phyloP scores from a whole-genome alignment of 1,140 invertebrate genomes.

The Pachypeltis micranthus region DNA sequence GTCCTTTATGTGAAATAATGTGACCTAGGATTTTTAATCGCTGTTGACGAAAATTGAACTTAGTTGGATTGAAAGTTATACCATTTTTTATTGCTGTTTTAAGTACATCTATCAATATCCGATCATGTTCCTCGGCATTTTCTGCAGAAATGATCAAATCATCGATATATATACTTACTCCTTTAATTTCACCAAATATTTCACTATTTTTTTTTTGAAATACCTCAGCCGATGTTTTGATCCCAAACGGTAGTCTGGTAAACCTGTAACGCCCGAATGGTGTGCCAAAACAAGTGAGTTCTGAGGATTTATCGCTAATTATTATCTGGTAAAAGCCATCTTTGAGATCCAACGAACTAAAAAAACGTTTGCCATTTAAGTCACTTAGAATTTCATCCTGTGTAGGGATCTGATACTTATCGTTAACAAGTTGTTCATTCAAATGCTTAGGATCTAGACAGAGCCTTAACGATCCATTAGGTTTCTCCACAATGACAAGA shows the following conservation, averaged over 20 bases:
- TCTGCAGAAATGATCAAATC: conserved; percentile 30
- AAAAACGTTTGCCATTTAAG: conserved; percentile 16
- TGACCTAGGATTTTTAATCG: conserved; percentile 34
- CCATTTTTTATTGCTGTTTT: background rate
- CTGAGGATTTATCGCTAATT: background rate
- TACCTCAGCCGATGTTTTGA: background rate
- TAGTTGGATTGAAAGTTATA: conserved; percentile 24
- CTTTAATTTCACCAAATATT: conserved; percentile 15
- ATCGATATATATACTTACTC: conserved; percentile 21
- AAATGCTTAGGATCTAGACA: conserved; percentile 3
- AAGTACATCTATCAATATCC: conserved; percentile 28
- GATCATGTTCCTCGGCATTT: conserved; percentile 25
- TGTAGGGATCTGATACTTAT: background rate
- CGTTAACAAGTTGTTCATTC: conserved; percentile 26
- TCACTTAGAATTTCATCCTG: conserved; percentile 18
- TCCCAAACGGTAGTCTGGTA: background rate
- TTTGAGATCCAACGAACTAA: conserved; percentile 21
- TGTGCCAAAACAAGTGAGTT: background rate
- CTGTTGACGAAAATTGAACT: conserved; percentile 35
- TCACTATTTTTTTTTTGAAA: conserved; percentile 1
- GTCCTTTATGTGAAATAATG: conserved; percentile 29
- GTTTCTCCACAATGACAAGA: conserved; percentile 5
- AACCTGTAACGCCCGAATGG: background rate
- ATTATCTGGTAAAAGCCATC: conserved; percentile 22
- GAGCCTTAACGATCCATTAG: background rate